Evolutionary conservation across 2,888 invertebrate species (phyloP).

Genomic region (Apodemia zela): DNA sequence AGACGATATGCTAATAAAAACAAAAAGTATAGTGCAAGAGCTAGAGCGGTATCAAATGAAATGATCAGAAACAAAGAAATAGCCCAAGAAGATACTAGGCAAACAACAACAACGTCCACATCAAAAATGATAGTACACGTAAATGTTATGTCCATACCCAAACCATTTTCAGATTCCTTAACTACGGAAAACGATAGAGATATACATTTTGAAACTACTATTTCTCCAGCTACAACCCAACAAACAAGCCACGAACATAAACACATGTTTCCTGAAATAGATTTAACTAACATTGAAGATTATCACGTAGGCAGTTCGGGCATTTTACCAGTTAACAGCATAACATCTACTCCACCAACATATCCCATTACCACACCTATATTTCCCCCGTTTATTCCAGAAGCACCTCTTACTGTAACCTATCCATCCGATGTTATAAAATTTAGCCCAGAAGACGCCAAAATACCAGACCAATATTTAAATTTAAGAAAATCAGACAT

Average conservation of each 20-base stretch:
- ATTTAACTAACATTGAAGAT: conserved; percentile 59
- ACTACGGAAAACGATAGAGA: not conserved
- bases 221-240: conserved; percentile 27
- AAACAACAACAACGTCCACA: not conserved
- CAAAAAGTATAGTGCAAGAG: conserved; percentile 36
- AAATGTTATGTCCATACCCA: conserved; percentile 1
- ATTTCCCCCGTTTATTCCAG: conserved; percentile 43
- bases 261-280: conserved; percentile 44
- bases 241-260: conserved; percentile 33
- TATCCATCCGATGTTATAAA: conserved; percentile 54
- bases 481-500: conserved; percentile 32
- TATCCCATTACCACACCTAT: conserved; percentile 39
- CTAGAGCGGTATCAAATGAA: not conserved
- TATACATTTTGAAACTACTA: conserved; percentile 29
- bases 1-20: conserved; percentile 43
- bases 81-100: not conserved
- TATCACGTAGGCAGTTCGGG: conserved; percentile 67
- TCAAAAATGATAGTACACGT: conserved; percentile 13
- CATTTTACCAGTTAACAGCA: conserved; percentile 50
- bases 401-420: conserved; percentile 41
- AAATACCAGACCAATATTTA: conserved; percentile 55
- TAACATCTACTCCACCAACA: conserved; percentile 32
- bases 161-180: not conserved
- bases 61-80: not conserved
- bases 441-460: conserved; percentile 66